These are phyloP conservation scores for Chrysolina oricalcia DNA, from an alignment of 2,888 invertebrate species.

Conservation along the genomic window DNA sequence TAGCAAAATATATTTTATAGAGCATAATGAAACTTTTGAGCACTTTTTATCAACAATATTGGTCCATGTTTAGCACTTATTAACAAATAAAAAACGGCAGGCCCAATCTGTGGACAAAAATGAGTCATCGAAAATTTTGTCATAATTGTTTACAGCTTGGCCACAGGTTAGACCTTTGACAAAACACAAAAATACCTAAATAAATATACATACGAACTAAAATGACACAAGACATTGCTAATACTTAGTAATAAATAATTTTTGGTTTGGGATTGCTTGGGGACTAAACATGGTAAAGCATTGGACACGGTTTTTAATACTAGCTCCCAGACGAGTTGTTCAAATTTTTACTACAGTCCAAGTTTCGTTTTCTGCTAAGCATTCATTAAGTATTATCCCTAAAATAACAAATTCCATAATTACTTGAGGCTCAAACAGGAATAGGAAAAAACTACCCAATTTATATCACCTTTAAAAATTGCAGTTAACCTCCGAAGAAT, in stretches of 20 bases:
- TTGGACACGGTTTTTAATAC: slow-evolving; percentile 49
- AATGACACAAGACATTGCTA: slow-evolving; percentile 59
- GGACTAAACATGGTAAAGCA: slow-evolving; percentile 62
- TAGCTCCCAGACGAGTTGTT: slow-evolving; percentile 43
- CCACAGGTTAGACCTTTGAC: slow-evolving; percentile 33
- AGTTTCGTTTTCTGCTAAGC: slow-evolving; percentile 50
- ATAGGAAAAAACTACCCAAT: slow-evolving; percentile 19
- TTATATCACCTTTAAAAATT: neutral
- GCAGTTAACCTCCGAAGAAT: neutral
- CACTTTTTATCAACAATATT: slow-evolving; percentile 57
- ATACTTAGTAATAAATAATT: slow-evolving; percentile 61
- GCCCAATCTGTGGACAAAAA: slow-evolving; percentile 29
- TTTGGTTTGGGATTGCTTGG: slow-evolving; percentile 59
- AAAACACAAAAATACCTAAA: slow-evolving; percentile 51
- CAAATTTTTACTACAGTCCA: slow-evolving; percentile 47
- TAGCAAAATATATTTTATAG: slow-evolving; percentile 62
- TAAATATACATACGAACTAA: slow-evolving; percentile 59
- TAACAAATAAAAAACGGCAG: slow-evolving; percentile 44
- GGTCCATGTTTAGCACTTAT: slow-evolving; percentile 63
- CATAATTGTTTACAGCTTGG: slow-evolving; percentile 10
- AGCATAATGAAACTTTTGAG: slow-evolving; percentile 51
- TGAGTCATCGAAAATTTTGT: slow-evolving; percentile 15
- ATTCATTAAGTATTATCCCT: slow-evolving; percentile 49
- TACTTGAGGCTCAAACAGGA: slow-evolving; percentile 37
- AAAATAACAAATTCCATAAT: slow-evolving; percentile 52